phyloP scores from a whole-genome alignment of 2,113 vertebrate genomes.

The Bettongia penicillata region DNA sequence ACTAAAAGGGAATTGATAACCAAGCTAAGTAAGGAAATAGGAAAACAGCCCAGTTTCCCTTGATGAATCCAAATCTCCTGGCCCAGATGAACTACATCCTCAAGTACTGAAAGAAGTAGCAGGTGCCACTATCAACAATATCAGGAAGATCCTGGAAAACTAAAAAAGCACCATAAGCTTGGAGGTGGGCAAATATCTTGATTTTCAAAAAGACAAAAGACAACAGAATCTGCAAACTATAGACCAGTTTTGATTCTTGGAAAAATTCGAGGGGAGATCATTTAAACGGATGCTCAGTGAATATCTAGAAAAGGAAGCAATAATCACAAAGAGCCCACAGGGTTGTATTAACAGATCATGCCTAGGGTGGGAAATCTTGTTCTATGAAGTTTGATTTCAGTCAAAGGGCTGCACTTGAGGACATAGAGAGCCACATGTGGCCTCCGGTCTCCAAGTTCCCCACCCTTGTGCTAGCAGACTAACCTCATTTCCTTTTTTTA shows the following conservation, averaged over 20 bases:
- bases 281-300: not conserved
- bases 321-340: not conserved
- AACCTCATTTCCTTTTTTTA: not conserved
- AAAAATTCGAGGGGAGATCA: not conserved
- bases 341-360: not conserved
- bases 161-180: not conserved
- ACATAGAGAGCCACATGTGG: no score
- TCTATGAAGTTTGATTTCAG: no score
- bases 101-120: not conserved
- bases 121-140: not conserved
- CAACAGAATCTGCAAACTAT: not conserved
- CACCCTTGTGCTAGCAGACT: not conserved
- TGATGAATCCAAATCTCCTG: not conserved
- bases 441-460: no score
- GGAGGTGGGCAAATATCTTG: not conserved
- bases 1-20: not conserved
- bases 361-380: no score
- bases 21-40: not conserved
- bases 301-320: not conserved
- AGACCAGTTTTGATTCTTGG: not conserved
- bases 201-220: not conserved
- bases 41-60: not conserved
- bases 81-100: not conserved
- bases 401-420: no score
- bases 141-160: not conserved